A percentile compares a stretch with the other conserved stretches of the same genome.
Conservation (phyloP, 2,888 invertebrate genomes). For the Cerastis rubricosa region DNA sequence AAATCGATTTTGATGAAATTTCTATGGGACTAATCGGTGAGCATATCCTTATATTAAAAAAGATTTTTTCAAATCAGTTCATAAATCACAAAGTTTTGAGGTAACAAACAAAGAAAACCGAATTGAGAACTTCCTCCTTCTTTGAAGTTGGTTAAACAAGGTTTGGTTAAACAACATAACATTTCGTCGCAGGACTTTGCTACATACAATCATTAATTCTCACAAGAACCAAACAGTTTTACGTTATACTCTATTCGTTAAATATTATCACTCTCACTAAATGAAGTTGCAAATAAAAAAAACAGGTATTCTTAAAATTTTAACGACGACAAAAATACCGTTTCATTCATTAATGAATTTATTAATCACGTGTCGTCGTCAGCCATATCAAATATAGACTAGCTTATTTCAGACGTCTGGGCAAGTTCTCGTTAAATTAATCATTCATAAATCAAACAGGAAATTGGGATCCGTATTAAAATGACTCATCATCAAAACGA, state of each 20-base stretch:
- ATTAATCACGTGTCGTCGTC: background rate
- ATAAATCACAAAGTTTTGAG: no score
- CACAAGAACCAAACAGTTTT: background rate
- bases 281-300: background rate
- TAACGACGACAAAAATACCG: background rate
- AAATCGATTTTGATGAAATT: no score
- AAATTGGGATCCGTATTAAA: no score
- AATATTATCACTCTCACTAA: background rate
- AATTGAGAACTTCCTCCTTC: no score
- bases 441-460: no score
- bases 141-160: no score
- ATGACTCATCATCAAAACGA: no score
- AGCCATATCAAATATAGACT: background rate
- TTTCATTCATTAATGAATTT: background rate
- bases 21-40: no score
- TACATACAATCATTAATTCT: background rate
- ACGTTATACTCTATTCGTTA: background rate
- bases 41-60: no score
- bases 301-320: background rate
- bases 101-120: no score
- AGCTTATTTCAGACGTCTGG: background rate
- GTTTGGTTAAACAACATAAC: no score
- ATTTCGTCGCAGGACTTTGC: background rate
- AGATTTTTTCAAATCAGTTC: no score
- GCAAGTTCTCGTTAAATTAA: background rate